These are phyloP conservation scores for Xanthorhoe designata DNA, from an alignment of 2,888 invertebrate species.

Conservation along the genomic window DNA sequence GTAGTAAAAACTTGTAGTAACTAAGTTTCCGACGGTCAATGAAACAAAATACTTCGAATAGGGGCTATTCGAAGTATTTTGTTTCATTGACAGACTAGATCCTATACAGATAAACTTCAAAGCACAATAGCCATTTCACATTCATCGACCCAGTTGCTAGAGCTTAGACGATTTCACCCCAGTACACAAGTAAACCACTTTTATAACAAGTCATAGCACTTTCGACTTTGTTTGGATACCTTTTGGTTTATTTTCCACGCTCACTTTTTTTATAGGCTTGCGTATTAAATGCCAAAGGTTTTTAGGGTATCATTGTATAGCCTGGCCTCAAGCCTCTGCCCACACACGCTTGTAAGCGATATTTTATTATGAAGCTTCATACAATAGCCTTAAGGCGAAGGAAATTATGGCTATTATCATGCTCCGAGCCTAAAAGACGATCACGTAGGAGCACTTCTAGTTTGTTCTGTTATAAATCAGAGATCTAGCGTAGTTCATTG, in stretches of 20 bases:
- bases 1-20: neutral
- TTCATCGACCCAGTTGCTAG: slow-evolving; percentile 42
- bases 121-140: slow-evolving; percentile 35
- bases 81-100: no score
- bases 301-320: slow-evolving; percentile 30
- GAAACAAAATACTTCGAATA: slow-evolving; percentile 21
- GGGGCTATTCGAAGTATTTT: no score
- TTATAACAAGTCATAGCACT: slow-evolving; percentile 9
- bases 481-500: slow-evolving; percentile 16
- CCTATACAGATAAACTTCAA: slow-evolving; percentile 37
- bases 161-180: slow-evolving; percentile 44
- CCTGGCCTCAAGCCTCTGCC: slow-evolving; percentile 28
- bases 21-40: slow-evolving; percentile 9
- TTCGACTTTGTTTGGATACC: slow-evolving; percentile 11
- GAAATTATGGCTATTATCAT: slow-evolving; percentile 26
- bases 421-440: slow-evolving; percentile 15
- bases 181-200: slow-evolving; percentile 21
- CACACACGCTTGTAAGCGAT: slow-evolving; percentile 29
- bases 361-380: slow-evolving; percentile 22
- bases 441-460: slow-evolving; percentile 25
- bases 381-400: slow-evolving; percentile 15
- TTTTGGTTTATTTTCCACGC: slow-evolving; percentile 5
- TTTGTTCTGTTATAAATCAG: slow-evolving; percentile 8
- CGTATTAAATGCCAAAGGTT: slow-evolving; percentile 28
- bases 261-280: neutral